Evolutionary conservation across 2,113 vertebrate species (phyloP), one percentile per base, ranked within the genome.

Genomic region (Xenotilapia longispinis): DNA sequence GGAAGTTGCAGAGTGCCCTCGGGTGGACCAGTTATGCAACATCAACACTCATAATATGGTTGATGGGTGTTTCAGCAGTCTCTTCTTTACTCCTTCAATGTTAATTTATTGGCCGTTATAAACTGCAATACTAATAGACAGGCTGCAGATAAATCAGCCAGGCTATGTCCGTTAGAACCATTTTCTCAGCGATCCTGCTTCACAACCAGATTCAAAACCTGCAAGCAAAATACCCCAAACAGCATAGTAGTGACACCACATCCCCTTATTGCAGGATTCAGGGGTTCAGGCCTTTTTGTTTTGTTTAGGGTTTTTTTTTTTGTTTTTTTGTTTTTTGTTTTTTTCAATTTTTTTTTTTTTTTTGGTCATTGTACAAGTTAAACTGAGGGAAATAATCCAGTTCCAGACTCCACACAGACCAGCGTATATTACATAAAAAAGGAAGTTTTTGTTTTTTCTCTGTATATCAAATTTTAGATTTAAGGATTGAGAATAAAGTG

Each of bases 281-380:
- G 68, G 38, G 13, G 21, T 73, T 73, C 68, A 26, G 36, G 12
- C 19, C 60, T 65, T 65, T 36, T 36, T 63, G 58, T 60, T 63
- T 63, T 19, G 15, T 33, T 63, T 33, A 6, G 15, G 2, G 4
- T 21, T 3, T 3, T 3, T 38, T 4, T 33, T 17, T 17, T 1
- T 11, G 0, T 5, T 4, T 12, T 12, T 40, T 4, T 23, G 7
- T 2, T 1, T 6, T 45, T 3, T 5, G 14, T 5, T 21, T 9
- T 17, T 17, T 31, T 0, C n/a, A n/a, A n/a, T n/a, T n/a, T n/a
- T n/a, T n/a, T n/a, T n/a, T 17, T 60, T 17, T 14, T 47, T 9
- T 54, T 63, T 11, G 4, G 9, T 33, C 31, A 7, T 65, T 19
- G 4, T 7, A 36, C 17, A 65, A n/a, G 60, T 65, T n/a, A 7